Conservation (phyloP, 2,888 invertebrate species). For the Geotrupes spiniger region DNA sequence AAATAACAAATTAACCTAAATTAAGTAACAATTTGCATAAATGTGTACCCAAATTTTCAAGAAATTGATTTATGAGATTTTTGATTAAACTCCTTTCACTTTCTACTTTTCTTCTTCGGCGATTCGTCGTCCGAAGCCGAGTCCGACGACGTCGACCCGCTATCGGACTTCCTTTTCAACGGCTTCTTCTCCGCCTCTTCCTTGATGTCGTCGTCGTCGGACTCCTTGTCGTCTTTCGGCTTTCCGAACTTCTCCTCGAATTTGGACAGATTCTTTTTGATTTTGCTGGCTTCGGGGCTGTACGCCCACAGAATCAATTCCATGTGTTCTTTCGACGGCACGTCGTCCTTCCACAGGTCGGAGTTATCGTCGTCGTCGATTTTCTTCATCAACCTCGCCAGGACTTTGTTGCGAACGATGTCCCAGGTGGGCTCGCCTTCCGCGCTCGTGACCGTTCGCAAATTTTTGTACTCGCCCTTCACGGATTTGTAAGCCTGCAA, state of each 20-base stretch:
- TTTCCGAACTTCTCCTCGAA: slow-evolving; percentile 50
- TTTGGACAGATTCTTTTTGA: slow-evolving; percentile 58
- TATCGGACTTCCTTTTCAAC: slow-evolving; percentile 37
- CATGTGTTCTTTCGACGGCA: slow-evolving; percentile 67
- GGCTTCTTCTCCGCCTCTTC: slow-evolving; percentile 24
- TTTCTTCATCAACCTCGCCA: slow-evolving; percentile 58
- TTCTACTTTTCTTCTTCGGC: slow-evolving; percentile 41
- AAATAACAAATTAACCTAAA: slow-evolving; percentile 24
- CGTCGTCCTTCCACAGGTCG: slow-evolving; percentile 63
- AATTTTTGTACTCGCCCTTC: slow-evolving; percentile 70
- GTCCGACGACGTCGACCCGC: slow-evolving; percentile 27
- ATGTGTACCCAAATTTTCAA: background rate
- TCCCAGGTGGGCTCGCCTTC: slow-evolving; percentile 67
- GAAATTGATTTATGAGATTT: background rate
- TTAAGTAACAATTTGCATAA: slow-evolving; percentile 10
- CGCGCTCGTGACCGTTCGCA: slow-evolving; percentile 61
- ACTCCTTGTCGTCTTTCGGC: slow-evolving; percentile 33
- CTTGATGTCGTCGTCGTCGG: slow-evolving; percentile 24
- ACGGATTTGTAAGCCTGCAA: slow-evolving; percentile 62
- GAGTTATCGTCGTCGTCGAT: slow-evolving; percentile 60
- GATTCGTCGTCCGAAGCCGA: slow-evolving; percentile 38
- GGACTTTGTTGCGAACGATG: slow-evolving; percentile 64
- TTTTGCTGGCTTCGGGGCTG: slow-evolving; percentile 66
- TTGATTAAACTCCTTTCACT: slow-evolving; percentile 16
- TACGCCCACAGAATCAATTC: slow-evolving; percentile 73